Evolutionary conservation across 2,888 invertebrate genomes (phyloP).

Genomic region (Automeris io): DNA sequence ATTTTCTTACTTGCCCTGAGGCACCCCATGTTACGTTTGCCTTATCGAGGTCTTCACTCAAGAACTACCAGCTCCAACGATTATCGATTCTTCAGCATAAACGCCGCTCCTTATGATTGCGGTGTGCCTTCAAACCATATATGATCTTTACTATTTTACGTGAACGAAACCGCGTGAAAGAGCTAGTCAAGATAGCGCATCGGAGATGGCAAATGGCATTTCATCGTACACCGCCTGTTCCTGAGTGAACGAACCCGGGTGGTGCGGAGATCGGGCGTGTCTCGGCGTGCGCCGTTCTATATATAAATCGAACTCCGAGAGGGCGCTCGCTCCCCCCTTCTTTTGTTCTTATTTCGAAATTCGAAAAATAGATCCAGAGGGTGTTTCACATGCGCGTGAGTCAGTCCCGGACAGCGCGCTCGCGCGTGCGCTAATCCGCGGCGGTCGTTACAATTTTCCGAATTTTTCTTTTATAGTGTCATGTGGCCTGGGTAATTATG

Average conservation of each 20-base stretch:
- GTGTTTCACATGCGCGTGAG: constrained; percentile 66
- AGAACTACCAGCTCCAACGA: too few species aligned
- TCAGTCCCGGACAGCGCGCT: constrained; percentile 65
- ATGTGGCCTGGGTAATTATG: not conserved
- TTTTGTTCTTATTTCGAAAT: constrained; percentile 73
- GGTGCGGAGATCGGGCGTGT: constrained; percentile 31
- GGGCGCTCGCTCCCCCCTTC: constrained; percentile 68
- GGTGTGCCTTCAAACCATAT: too few species aligned
- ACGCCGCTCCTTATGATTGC: too few species aligned
- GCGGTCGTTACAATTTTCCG: not conserved
- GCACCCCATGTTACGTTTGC: too few species aligned
- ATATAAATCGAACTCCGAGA: constrained; percentile 55
- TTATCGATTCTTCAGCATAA: too few species aligned
- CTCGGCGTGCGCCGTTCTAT: constrained; percentile 56
- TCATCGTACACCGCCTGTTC: constrained; percentile 30
- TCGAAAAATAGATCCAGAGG: constrained; percentile 69
- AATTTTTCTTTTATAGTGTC: constrained; percentile 1
- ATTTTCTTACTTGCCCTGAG: too few species aligned
- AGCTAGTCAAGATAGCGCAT: constrained; percentile 16
- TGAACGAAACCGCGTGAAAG: too few species aligned
- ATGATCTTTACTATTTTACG: too few species aligned
- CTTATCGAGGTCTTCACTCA: too few species aligned
- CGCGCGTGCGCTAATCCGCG: constrained; percentile 51
- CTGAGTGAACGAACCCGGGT: constrained; percentile 66
- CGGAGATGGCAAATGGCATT: constrained; percentile 28